Evolutionary conservation across 2,113 vertebrate species (phyloP), one percentile per base, ranked within the genome.

Genomic region (Miniopterus natalensis): DNA sequence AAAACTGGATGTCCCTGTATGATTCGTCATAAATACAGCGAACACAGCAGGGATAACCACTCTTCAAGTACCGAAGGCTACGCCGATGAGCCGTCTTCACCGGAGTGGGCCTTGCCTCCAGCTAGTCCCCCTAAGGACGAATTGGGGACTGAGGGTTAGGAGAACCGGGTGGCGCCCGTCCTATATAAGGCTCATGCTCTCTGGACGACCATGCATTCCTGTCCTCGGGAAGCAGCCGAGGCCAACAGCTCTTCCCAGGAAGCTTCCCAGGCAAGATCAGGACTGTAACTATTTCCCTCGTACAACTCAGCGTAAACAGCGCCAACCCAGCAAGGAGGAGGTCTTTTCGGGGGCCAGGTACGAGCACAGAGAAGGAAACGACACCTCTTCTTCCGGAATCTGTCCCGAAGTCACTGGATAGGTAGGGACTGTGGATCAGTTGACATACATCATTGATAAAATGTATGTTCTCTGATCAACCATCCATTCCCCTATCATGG

Each of bases 1-100:
- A 96, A 96, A 96, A 96, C 81, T 94, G 94, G 88, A 95, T 94
- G 77, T 92, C 85, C 95, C 91, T 96, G 96, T 95, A 96, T 94
- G 93, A 96, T 77, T 96, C 80, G 77, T 96, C 90, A 90, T 2
- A 92, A 90, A 77, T 55, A 84, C 84, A 97, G 95, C 88, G 80
- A 95, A 96, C 92, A 95, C 81, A 95, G 94, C 92, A 96, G 94
- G 90, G 84, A 87, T 93, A 93, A 80, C 95, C 92, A 77, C 91
- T 96, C 92, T 75, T 84, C 95, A 90, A 94, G 88, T 77, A 95
- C 93, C 91, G 42, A 96, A 84, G 70, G 61, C 61, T 40, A 77
- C 0, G 6, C 29, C 8, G 21, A 8, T 0, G 70, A 18, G 4
- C 63, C 10, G 7, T 81, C 88, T 68, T 75, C 95, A 1, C 55